phyloP scores from a whole-genome alignment of 2,888 invertebrate species.

The Limnephilus marmoratus region DNA sequence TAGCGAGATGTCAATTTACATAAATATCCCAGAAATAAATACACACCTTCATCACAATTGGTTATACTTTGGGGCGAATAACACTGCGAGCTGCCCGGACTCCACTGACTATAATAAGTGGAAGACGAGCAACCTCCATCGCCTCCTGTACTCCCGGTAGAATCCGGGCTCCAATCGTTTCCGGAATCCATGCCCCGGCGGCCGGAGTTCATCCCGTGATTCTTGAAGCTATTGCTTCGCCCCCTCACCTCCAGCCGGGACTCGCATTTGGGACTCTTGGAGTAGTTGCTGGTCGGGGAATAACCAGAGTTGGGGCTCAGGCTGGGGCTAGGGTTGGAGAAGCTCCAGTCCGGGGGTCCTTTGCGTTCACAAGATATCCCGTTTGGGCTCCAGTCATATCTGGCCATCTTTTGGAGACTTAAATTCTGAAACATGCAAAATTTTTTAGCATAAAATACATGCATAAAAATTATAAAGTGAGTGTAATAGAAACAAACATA shows the following conservation, averaged over 20 bases:
- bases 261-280: slow-evolving; percentile 47
- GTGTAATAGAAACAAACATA: too few species aligned
- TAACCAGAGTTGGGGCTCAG: slow-evolving; percentile 71
- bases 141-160: slow-evolving; percentile 72
- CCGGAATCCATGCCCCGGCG: slow-evolving; percentile 67
- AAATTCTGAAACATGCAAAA: slow-evolving; percentile 69
- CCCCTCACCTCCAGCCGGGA: not conserved
- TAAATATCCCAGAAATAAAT: not conserved
- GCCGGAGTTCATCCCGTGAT: slow-evolving; percentile 32
- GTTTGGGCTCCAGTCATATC: slow-evolving; percentile 74
- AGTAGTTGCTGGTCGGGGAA: slow-evolving; percentile 68
- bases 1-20: not conserved
- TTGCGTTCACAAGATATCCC: slow-evolving; percentile 74
- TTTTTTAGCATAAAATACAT: not conserved
- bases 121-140: slow-evolving; percentile 71
- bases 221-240: slow-evolving; percentile 25
- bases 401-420: slow-evolving; percentile 72
- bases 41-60: slow-evolving; percentile 61
- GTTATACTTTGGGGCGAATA: slow-evolving; percentile 73
- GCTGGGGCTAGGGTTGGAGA: slow-evolving; percentile 68
- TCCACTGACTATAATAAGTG: slow-evolving; percentile 76
- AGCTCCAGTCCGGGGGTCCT: slow-evolving; percentile 73
- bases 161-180: slow-evolving; percentile 75
- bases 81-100: slow-evolving; percentile 75
- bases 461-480: too few species aligned